Evolutionary conservation across 2,113 vertebrate genomes (phyloP).

Genomic region (Neotoma lepida): DNA sequence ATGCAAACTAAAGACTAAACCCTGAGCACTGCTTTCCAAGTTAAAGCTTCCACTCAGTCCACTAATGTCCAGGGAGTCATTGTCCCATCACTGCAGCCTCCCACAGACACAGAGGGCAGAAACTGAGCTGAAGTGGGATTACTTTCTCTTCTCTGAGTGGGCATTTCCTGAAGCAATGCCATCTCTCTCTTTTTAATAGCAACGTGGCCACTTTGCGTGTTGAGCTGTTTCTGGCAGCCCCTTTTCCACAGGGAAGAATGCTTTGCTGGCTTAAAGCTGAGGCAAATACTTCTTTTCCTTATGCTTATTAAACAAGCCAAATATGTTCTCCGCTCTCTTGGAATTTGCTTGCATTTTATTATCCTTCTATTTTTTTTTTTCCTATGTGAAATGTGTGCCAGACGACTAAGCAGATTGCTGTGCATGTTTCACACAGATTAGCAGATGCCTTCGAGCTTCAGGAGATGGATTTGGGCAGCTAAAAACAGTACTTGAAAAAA

Average conservation of each 20-base stretch:
- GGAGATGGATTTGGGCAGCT: conserved; percentile 46
- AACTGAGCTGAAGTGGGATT: background rate
- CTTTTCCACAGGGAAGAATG: conserved; percentile 65
- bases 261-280: conserved; percentile 65
- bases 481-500: background rate
- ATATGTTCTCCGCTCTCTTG: conserved; percentile 38
- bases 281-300: conserved; percentile 57
- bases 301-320: conserved; percentile 49
- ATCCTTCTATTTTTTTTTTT: conserved; percentile 18
- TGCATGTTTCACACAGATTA: background rate
- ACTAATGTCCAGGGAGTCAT: background rate
- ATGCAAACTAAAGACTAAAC: conserved; percentile 44
- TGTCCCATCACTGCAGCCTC: background rate
- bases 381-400: conserved; percentile 32
- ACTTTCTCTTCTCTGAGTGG: conserved; percentile 48
- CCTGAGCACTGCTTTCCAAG: conserved; percentile 37
- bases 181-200: conserved; percentile 45
- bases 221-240: conserved; percentile 4
- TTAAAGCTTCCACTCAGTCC: background rate
- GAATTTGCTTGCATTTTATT: conserved; percentile 64
- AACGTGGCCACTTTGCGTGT: background rate
- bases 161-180: background rate
- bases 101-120: background rate
- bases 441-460: background rate
- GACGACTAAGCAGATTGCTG: background rate